phyloP scores from a whole-genome alignment of 53 echinoderm and acorn worm species.

The Holothuria leucospilota region DNA sequence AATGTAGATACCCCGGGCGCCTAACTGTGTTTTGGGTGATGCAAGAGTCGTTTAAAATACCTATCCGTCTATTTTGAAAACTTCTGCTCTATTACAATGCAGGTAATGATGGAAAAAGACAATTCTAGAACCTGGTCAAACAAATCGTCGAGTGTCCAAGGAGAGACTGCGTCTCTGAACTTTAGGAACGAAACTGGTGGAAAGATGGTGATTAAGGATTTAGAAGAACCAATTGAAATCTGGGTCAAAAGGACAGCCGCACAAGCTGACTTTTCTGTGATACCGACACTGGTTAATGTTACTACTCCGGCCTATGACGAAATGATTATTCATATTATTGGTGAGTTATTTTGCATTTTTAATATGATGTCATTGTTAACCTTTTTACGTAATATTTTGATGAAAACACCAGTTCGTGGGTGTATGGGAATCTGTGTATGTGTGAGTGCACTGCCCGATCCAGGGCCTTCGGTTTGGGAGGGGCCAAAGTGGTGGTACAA shows the following conservation, averaged over 20 bases:
- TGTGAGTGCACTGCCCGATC: too few relatives aligned
- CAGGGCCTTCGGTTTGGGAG: too few relatives aligned
- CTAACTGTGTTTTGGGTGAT: too few relatives aligned
- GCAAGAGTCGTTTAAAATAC: too few relatives aligned
- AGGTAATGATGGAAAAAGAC: constrained; percentile 75
- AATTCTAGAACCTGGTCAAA: constrained; percentile 84
- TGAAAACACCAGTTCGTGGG: too few relatives aligned
- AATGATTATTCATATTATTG: constrained; percentile 73
- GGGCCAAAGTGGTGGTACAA: too few relatives aligned
- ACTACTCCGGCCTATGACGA: constrained; percentile 69
- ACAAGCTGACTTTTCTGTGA: constrained; percentile 63
- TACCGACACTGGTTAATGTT: constrained; percentile 62
- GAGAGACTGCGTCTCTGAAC: constrained; percentile 67
- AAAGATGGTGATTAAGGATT: constrained; percentile 62
- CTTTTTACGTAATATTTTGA: neutral
- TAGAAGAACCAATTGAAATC: constrained; percentile 80
- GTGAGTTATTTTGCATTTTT: constrained; percentile 43
- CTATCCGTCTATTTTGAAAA: too few relatives aligned
- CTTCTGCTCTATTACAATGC: neutral
- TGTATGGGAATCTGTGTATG: too few relatives aligned
- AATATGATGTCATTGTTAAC: neutral
- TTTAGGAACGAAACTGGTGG: constrained; percentile 87
- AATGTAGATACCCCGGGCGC: too few relatives aligned
- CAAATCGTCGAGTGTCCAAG: constrained; percentile 63
- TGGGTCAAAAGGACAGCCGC: constrained; percentile 62